phyloP scores from a whole-genome alignment of 2,113 vertebrate species.

The Tauraco erythrolophus region DNA sequence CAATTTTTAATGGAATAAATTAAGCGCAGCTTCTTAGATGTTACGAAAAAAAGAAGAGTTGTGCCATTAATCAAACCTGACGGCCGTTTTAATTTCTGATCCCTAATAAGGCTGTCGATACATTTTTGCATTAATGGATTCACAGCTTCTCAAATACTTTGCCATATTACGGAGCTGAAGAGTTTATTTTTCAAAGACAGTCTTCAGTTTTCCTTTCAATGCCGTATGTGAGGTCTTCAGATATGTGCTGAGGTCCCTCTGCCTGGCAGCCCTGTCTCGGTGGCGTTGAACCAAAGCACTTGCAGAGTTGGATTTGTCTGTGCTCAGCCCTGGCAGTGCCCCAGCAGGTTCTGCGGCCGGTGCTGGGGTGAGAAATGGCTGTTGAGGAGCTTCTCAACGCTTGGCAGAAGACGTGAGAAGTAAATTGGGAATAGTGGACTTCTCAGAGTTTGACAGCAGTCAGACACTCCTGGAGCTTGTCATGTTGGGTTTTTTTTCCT shows the following conservation, averaged over 20 bases:
- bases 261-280: not conserved
- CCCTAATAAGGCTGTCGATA: not conserved
- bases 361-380: not conserved
- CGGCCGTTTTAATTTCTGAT: not conserved
- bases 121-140: not conserved
- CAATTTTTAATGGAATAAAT: not conserved
- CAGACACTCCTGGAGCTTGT: slow-evolving; percentile 65
- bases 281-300: not conserved
- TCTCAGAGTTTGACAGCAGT: slow-evolving; percentile 59
- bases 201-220: not conserved
- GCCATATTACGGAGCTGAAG: not conserved
- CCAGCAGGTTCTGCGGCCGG: not conserved
- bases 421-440: slow-evolving; percentile 47
- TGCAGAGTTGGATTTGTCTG: not conserved
- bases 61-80: not conserved
- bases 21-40: not conserved
- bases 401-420: slow-evolving; percentile 49
- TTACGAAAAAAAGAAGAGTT: not conserved
- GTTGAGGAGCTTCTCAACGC: not conserved
- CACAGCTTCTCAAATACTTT: not conserved
- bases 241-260: not conserved
- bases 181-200: fast-evolving
- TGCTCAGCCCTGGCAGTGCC: not conserved
- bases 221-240: fast-evolving
- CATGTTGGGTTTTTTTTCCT: slow-evolving; percentile 24